Conservation (phyloP, 2,888 invertebrate genomes). For the Campoletis raptor region DNA sequence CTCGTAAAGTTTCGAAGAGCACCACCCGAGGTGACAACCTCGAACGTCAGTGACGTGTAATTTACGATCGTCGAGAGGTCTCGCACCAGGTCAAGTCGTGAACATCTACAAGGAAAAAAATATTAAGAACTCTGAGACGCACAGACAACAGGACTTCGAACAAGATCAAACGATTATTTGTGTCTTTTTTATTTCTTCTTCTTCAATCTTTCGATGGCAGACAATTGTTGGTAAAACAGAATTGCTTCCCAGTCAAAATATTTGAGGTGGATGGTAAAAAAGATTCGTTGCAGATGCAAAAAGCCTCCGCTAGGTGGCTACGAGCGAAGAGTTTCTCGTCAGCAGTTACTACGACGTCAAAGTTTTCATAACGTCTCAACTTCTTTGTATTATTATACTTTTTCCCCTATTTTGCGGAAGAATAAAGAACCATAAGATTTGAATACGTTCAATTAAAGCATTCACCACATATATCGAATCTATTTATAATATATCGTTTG, state of each 20-base stretch:
- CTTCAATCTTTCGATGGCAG: neutral
- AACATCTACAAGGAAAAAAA: conserved; percentile 73
- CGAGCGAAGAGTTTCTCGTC: neutral
- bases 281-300: neutral
- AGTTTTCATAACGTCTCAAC: neutral
- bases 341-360: neutral
- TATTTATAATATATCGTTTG: conserved; percentile 33
- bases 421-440: neutral
- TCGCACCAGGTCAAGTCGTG: conserved; percentile 79
- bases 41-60: conserved; percentile 76
- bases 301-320: neutral
- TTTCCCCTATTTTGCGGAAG: neutral
- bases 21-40: conserved; percentile 80
- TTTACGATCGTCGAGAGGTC: conserved; percentile 80
- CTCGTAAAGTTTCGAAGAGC: conserved; percentile 78
- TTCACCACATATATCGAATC: neutral
- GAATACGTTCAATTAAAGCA: neutral
- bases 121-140: neutral
- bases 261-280: neutral
- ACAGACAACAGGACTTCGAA: conserved; percentile 30
- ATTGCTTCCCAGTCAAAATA: neutral
- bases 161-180: conserved; percentile 27
- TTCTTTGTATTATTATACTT: neutral
- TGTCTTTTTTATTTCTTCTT: neutral
- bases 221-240: neutral